Evolutionary conservation across 2,888 invertebrate species (phyloP), one percentile per base, ranked within the genome.

Genomic region (Chrysina gloriosa): DNA sequence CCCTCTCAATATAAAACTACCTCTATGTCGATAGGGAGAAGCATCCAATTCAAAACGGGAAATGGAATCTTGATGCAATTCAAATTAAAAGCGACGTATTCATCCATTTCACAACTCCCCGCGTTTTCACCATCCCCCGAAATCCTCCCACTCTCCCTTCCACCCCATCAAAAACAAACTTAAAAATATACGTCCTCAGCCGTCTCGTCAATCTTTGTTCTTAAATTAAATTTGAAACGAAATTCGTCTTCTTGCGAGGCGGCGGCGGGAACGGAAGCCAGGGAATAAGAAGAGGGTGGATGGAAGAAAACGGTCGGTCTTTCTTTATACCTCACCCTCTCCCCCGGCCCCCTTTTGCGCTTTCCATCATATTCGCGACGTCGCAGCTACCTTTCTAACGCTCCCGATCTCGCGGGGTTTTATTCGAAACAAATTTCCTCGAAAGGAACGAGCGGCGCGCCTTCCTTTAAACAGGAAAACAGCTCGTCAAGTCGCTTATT

Each of bases 401-500:
- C 16, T 16, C 16, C 16, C 39, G 4, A 4, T 3, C 39, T 3
- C 6, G 5, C 39, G 11, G 16, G 11, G 11, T 5, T 7, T 1
- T 2, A n/a, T 3, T 14, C 11, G 39, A 11, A 1, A 16, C 14
- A 4, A 7, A 29, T 5, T 4, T 7, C 29, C 7, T 29, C 29
- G 29, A 4, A 29, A 29, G 39, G 9, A n/a, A 14, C 16, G 5
- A 29, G 11, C 16, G 3, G 11, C 39, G 39, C 63, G 7, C n/a
- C 25, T 23, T 21, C 19, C 21, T 27, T 63, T 16, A 31, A 31
- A 23, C 52, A 29, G 25, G 63, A 63, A 63, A 63, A 63, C 63
- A 63, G 63, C 27, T 63, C 63, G 63, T 63, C 63, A 63, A 42
- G 63, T 45, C 27, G 42, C 63, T 63, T 63, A 63, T 63, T 63